Evolutionary conservation across 2,113 vertebrate genomes (phyloP), one percentile per base, ranked within the genome.

Genomic region (Uria aalge): DNA sequence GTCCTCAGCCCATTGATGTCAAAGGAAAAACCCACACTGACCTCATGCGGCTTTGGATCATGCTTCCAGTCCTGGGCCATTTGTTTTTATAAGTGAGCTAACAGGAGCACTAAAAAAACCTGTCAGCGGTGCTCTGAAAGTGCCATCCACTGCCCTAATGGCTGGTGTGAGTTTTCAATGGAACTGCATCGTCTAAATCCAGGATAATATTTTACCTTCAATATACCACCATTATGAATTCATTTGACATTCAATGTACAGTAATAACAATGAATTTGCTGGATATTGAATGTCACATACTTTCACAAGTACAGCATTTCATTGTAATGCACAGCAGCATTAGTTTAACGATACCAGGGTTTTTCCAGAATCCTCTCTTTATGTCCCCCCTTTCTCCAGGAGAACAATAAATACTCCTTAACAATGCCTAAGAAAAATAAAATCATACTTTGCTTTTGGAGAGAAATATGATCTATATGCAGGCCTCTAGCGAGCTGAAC

Each of bases 21-120:
- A 97, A 95, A 95, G 96, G 91, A 95, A 97, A 95, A 95, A 88
- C 74, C 67, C 71, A 94, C 80, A 94, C 91, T 95, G 96, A 97
- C 94, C 95, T 96, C 96, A 88, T 55, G 86, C 1, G 77, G 94
- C 74, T 96, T 79, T 91, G 91, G 86, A 94, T 92, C 76, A 73
- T 0, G 45, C 45, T 94, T 76, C 87, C 47, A 67, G 72, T 85
- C 66, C 74, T 17, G 80, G 66, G 38, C 80, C 69, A 62, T 95
- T 97, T 97, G 89, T 95, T 95, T 96, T 82, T 38, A 27, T 45
- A 91, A 92, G 62, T 47, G 81, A 85, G 36, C 53, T 88, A 92
- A 94, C 57, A 76, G 50, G 20, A 95, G 66, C 1, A 1, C 80
- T 92, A 88, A 86, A 93, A 96, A 76, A 57, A 40, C 40, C 80